Percentiles rank a stretch among this genome's conserved stretches.
Evolutionary conservation across 2,113 vertebrate genomes (phyloP).

Genomic region (Tetrao urogallus): DNA sequence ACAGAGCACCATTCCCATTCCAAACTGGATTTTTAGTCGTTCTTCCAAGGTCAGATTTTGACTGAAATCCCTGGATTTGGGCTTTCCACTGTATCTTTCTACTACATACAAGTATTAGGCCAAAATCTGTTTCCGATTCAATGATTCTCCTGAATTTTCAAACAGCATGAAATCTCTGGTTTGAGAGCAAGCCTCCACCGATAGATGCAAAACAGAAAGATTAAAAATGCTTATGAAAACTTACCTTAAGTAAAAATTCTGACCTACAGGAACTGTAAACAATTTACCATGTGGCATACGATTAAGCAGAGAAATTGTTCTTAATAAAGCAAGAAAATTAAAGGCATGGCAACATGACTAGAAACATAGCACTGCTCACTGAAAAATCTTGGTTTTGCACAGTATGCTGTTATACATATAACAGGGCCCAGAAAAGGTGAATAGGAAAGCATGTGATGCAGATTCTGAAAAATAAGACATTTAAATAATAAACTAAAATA

Average conservation of each 20-base stretch:
- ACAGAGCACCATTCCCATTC: background rate
- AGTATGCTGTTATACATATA: background rate
- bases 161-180: accelerated
- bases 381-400: background rate
- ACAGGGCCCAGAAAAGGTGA: accelerated
- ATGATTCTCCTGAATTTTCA: background rate
- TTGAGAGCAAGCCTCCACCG: background rate
- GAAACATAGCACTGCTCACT: background rate
- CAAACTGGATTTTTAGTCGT: background rate
- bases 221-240: background rate
- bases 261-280: background rate
- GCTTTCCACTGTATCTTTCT: accelerated
- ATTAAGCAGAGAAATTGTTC: background rate
- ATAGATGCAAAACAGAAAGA: background rate
- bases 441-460: background rate
- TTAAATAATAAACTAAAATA: background rate
- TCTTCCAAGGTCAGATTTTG: background rate
- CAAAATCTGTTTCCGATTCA: background rate
- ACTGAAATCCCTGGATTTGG: background rate
- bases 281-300: accelerated
- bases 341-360: accelerated
- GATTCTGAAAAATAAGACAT: background rate
- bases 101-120: background rate
- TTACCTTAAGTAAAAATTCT: background rate
- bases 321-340: background rate